These are phyloP conservation scores for Pterocles orientalis DNA, from an alignment of 2,113 vertebrate genomes.

Conservation along the genomic window DNA sequence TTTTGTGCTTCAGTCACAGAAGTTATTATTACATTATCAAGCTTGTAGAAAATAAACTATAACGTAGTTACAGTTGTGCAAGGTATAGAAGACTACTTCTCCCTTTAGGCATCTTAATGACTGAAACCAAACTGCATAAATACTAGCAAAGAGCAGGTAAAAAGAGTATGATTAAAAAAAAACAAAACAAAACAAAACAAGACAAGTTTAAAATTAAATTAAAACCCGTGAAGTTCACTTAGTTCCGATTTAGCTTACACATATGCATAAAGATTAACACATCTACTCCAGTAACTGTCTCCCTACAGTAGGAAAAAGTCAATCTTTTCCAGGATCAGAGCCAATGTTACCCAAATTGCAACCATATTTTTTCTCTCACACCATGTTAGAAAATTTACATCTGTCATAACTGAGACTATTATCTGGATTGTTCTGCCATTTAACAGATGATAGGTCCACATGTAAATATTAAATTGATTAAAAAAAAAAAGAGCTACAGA, in stretches of 20 bases:
- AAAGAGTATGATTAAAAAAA: background rate
- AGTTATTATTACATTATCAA: background rate
- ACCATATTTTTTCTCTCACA: background rate
- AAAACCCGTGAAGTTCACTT: background rate
- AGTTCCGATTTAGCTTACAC: background rate
- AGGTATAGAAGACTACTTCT: background rate
- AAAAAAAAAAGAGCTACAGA: background rate
- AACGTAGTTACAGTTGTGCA: accelerated
- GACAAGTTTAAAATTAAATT: background rate
- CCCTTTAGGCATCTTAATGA: background rate
- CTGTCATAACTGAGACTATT: background rate
- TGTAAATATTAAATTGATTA: background rate
- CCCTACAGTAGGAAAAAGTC: background rate
- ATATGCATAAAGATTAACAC: background rate
- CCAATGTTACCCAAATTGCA: background rate
- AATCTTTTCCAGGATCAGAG: background rate
- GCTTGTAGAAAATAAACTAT: background rate
- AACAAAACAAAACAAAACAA: background rate
- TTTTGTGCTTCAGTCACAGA: background rate
- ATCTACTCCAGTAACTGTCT: background rate
- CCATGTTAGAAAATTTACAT: background rate
- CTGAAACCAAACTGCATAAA: background rate
- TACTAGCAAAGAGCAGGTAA: background rate
- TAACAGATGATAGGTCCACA: background rate
- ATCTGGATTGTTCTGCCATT: background rate